Conservation (phyloP, 2,888 invertebrate species). For the Pyrrhia umbra region DNA sequence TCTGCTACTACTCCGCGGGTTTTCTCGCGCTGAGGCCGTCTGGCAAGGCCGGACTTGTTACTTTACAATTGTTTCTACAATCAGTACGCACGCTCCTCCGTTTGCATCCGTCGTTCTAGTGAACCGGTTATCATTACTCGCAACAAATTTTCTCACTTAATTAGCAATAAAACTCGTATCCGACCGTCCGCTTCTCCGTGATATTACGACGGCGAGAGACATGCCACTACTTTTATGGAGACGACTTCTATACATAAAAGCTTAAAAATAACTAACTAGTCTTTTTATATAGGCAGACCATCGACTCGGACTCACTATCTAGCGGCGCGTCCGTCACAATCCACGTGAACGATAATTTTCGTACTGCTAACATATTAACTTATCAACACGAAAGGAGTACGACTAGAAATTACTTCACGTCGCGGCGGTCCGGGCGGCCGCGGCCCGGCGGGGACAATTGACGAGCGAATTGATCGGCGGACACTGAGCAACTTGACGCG, state of each 20-base stretch:
- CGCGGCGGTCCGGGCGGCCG: constrained; percentile 54
- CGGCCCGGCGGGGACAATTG: constrained; percentile 68
- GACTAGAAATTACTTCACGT: constrained; percentile 83
- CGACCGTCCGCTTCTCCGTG: constrained; percentile 58
- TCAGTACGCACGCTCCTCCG: constrained; percentile 47
- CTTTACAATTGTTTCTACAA: constrained; percentile 64
- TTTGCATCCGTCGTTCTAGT: constrained; percentile 32
- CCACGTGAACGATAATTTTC: constrained; percentile 82
- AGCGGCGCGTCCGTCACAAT: constrained; percentile 70
- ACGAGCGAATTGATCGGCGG: constrained; percentile 78
- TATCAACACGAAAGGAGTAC: constrained; percentile 88
- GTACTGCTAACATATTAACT: constrained; percentile 88
- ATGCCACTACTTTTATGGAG: constrained; percentile 80
- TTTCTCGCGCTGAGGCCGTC: constrained; percentile 53
- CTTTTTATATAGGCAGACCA: constrained; percentile 85
- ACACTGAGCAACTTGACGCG: constrained; percentile 77
- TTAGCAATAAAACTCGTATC: constrained; percentile 56
- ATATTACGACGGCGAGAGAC: constrained; percentile 76
- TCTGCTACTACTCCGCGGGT: constrained; percentile 60
- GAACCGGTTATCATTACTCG: constrained; percentile 49
- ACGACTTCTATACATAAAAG: constrained; percentile 82
- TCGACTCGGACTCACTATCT: constrained; percentile 76
- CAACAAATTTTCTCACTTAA: constrained; percentile 46
- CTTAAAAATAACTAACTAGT: constrained; percentile 88
- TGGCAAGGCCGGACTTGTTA: constrained; percentile 73